Conservation (phyloP, 2,797 vertebrate species). For the Myiotriccus ornatus region DNA sequence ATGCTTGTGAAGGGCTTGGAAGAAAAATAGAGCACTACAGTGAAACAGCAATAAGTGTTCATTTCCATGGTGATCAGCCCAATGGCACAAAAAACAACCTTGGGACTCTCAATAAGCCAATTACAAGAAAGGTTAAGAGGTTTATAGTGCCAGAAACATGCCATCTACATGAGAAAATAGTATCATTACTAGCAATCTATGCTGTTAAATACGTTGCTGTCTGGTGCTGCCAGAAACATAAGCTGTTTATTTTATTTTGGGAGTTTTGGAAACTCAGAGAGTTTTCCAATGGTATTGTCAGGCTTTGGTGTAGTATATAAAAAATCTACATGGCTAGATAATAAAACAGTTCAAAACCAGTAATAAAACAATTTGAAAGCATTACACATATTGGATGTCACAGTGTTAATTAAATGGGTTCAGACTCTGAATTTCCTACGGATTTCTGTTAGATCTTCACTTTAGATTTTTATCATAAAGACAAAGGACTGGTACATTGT, state of each 20-base stretch:
- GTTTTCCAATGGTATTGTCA: neutral
- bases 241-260: slow-evolving; percentile 51
- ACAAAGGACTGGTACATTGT: neutral
- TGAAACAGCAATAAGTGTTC: slow-evolving; percentile 57
- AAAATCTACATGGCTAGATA: slow-evolving; percentile 32
- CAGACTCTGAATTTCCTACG: neutral
- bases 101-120: slow-evolving; percentile 67
- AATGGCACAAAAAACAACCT: slow-evolving; percentile 60
- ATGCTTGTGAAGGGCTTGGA: slow-evolving; percentile 28
- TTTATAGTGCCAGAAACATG: slow-evolving; percentile 69
- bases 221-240: slow-evolving; percentile 55
- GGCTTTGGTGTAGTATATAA: slow-evolving; percentile 25
- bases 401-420: neutral
- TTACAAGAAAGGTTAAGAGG: slow-evolving; percentile 70
- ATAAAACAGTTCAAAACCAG: slow-evolving; percentile 28
- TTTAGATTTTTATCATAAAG: neutral
- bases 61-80: slow-evolving; percentile 69
- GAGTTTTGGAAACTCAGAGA: slow-evolving; percentile 30
- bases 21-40: slow-evolving; percentile 42
- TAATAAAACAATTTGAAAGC: slow-evolving; percentile 6
- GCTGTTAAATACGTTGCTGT: slow-evolving; percentile 50
- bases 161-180: slow-evolving; percentile 68
- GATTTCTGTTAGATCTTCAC: neutral
- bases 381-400: neutral
- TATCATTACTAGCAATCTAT: slow-evolving; percentile 51